Percentiles rank a stretch among this genome's conserved stretches.
phyloP scores from a whole-genome alignment of 2,113 vertebrate species.

The Sigmodon hispidus region DNA sequence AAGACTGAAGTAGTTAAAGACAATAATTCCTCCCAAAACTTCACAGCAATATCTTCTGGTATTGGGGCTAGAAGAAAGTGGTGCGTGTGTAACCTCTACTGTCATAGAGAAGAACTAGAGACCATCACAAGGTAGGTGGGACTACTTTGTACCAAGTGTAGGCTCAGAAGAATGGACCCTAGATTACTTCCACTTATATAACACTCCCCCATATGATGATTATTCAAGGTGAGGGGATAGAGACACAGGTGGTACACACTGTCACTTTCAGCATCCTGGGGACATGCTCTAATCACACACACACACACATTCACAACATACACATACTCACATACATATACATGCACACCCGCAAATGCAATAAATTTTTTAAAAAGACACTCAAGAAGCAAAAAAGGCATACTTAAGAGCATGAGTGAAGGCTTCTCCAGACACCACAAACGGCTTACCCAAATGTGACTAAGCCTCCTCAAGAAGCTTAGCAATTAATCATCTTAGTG shows the following conservation, averaged over 20 bases:
- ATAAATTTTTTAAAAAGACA: not conserved
- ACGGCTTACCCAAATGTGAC: no score
- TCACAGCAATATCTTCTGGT: not conserved
- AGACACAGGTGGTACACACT: not conserved
- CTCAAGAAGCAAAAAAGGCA: not conserved
- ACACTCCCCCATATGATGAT: not conserved
- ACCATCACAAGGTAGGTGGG: not conserved
- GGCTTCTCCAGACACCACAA: not conserved
- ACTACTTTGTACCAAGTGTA: no score
- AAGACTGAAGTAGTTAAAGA: not conserved
- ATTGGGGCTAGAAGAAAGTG: not conserved
- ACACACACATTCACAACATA: not conserved
- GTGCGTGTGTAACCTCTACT: not conserved
- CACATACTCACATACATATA: not conserved
- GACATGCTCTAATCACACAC: not conserved
- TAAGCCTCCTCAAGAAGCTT: not conserved
- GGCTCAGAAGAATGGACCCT: not conserved
- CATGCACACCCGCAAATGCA: not conserved
- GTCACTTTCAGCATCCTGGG: not conserved
- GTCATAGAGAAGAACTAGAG: not conserved
- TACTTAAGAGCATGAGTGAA: not conserved
- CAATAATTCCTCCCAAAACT: not conserved
- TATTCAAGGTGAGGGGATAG: no score
- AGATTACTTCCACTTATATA: not conserved
- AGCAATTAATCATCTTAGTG: not conserved